Base-by-base conservation (phyloP, 2,113 vertebrate genomes). In the Elephantulus edwardii region DNA sequence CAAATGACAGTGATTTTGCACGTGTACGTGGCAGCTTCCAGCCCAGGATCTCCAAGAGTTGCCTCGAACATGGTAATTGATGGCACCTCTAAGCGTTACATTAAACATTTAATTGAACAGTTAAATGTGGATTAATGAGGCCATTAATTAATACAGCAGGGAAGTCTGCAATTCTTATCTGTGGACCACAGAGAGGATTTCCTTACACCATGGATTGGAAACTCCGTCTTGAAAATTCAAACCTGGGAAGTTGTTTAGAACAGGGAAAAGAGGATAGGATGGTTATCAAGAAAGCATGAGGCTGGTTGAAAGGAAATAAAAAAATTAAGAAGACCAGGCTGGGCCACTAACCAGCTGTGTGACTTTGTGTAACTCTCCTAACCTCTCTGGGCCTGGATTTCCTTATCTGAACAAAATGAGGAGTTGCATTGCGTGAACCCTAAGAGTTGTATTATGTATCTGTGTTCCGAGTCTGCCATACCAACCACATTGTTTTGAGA, bases 61-160 rank as follows among this genome's bases (percentile, higher is more conserved):
- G 86, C 87, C 93, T 93, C 52, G 12, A 90, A 91, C 94, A 48
- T 84, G 89, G 88, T 96, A 96, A 96, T 96, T 96, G 95, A 96
- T 96, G 96, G 83, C 86, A 96, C 95, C 95, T 96, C 95, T 96
- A 96, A 96, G 93, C 79, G 42, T 96, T 96, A 96, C 95, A 96
- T 96, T 96, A 96, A 96, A 96, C 96, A 96, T 96, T 96, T 96
- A 96, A 96, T 96, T 96, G 95, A 95, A 96, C 95, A 95, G 96
- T 96, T 95, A 96, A 96, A 94, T 95, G 95, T 96, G 94, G 86
- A 96, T 96, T 96, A 96, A 96, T 95, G 94, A 96, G 94, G 93
- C 95, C 83, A 96, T 96, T 96, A 95, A 96, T 96, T 96, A 96
- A 96, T 96, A 96, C 95, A 96, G 93, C 71, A 26, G 83, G 93